Base-by-base conservation (phyloP, 2,888 invertebrate genomes). In the Brenthis ino region DNA sequence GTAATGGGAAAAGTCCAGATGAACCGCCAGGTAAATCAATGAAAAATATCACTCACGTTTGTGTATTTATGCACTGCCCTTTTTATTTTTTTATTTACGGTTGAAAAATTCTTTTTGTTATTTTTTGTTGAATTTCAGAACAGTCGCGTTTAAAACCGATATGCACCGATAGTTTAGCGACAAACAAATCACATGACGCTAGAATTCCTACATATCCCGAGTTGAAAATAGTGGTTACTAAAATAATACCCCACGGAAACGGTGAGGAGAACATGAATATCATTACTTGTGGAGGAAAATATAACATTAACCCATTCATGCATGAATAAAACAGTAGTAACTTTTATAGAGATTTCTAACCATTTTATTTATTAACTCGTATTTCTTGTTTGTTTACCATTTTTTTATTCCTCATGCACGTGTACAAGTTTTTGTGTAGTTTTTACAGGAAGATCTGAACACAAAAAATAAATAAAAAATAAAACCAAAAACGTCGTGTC, bases 181-280 rank as follows among this genome's bases (percentile, higher is more conserved):
- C 77, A 73, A 74, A 70, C 50, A 81, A 77, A 75, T 65, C 70
- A 69, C 77, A 76, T 76, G 80, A 83, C 76, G 72, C 80, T 67
- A 69, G 69, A 76, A 78, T 80, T 51, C 75, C 80, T 69, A 84
- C 81, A 65, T 89, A 86, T 76, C 91, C 91, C 77, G 90, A 91
- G 81, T 83, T 92, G 85, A 90, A 89, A 89, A 82, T 91, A 67
- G 91, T 91, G 79, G 87, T 92, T 69, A 88, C 91, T 77, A 92
- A 90, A 86, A 80, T 91, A 74, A 85, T 92, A 80, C 86, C 88
- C 68, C 86, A 84, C 73, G 84, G 83, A 72, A 85, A 85, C 79
- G 91, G 91, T 91, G 89, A 91, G 76, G 58, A 67, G 16, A 37
- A 11, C 24, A 47, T 56, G n/a, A 28, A 28, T 47, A 8, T 16